Evolutionary conservation across 2,888 invertebrate species (phyloP).

Genomic region (Malachius bipustulatus): DNA sequence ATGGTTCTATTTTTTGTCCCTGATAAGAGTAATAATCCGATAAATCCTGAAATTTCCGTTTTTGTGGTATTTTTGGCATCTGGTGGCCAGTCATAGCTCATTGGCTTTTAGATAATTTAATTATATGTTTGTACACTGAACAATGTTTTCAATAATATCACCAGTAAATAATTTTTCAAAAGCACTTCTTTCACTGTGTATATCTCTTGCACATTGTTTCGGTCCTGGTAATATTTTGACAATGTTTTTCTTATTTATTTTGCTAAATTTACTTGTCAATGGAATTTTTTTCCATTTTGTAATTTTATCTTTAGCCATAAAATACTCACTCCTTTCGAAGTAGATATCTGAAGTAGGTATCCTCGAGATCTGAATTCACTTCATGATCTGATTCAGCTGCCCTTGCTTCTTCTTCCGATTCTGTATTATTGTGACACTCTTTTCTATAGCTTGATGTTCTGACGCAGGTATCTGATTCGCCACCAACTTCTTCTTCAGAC

Average conservation of each 20-base stretch:
- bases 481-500: constrained; percentile 13
- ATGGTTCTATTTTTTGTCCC: constrained; percentile 20
- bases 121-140: constrained; percentile 19
- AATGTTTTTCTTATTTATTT: constrained; percentile 15
- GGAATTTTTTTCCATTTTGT: constrained; percentile 15
- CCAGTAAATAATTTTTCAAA: constrained; percentile 13
- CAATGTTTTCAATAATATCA: constrained; percentile 17
- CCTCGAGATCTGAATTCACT: constrained; percentile 8
- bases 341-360: constrained; percentile 3
- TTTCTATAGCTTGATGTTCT: constrained; percentile 16
- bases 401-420: constrained; percentile 13
- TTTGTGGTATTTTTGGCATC: constrained; percentile 17
- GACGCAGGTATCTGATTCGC: constrained; percentile 14
- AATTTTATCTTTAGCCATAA: constrained; percentile 15
- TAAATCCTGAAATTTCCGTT: constrained; percentile 18
- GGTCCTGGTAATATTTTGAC: constrained; percentile 16
- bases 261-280: constrained; percentile 16
- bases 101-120: constrained; percentile 15
- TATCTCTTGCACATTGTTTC: constrained; percentile 12
- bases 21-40: constrained; percentile 17
- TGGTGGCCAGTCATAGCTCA: constrained; percentile 15
- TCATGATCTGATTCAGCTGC: constrained; percentile 6
- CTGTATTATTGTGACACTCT: constrained; percentile 14
- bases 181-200: constrained; percentile 15
- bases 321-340: constrained; percentile 9